Evolutionary conservation across 2,113 vertebrate genomes (phyloP).

Genomic region (Hippocampus zosterae): DNA sequence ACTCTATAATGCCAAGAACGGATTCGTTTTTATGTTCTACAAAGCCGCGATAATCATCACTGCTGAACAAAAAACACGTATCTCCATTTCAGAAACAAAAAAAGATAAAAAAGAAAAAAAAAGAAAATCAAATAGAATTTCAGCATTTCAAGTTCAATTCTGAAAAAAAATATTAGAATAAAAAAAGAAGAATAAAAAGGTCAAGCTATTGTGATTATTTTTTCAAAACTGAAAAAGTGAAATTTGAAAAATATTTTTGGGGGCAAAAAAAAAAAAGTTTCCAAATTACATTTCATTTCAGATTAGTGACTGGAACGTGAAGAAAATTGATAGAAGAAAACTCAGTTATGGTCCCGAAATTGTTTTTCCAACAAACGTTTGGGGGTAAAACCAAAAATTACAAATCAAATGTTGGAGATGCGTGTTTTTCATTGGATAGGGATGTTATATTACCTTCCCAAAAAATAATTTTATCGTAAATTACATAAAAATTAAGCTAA

Average conservation of each 20-base stretch:
- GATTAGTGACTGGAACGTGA: neutral
- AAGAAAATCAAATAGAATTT: neutral
- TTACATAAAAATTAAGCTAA: neutral
- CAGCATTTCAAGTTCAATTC: neutral
- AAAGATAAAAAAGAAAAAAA: neutral
- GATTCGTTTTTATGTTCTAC: neutral
- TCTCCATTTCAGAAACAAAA: neutral
- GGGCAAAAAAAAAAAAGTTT: neutral
- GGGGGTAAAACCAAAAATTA: neutral
- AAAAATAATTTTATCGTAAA: neutral
- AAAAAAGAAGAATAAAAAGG: neutral
- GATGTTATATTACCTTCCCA: neutral
- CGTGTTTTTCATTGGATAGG: neutral
- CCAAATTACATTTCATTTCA: neutral
- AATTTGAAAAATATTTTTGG: neutral
- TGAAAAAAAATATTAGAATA: neutral
- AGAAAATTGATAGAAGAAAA: neutral
- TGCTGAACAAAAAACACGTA: neutral
- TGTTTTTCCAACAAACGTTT: neutral
- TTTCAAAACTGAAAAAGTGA: neutral
- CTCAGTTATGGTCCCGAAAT: neutral
- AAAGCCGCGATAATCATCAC: neutral
- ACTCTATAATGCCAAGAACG: neutral
- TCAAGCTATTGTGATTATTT: too few relatives aligned
- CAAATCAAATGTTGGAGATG: neutral